These are phyloP conservation scores for Pogonophryne albipinna DNA, from an alignment of 2,797 vertebrate species.

Conservation along the genomic window DNA sequence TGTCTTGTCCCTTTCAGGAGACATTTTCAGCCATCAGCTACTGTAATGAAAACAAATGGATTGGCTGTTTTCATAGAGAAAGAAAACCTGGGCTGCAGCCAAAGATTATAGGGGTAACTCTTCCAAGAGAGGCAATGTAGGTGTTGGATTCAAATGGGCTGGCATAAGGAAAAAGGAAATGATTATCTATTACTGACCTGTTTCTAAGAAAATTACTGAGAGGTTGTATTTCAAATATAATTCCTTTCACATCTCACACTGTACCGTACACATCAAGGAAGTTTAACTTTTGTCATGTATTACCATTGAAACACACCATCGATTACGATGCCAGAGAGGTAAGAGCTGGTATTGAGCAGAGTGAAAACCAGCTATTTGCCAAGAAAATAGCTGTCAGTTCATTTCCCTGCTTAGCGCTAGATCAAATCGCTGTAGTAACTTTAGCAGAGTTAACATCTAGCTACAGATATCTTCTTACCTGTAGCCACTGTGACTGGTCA, in stretches of 20 bases:
- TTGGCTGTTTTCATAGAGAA: conserved; percentile 61
- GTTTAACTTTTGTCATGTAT: conserved; percentile 41
- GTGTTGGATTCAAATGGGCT: conserved; percentile 45
- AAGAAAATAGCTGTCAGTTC: conserved; percentile 21
- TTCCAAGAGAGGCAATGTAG: conserved; percentile 44
- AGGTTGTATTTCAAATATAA: conserved; percentile 32
- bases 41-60: conserved; percentile 78
- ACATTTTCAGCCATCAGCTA: conserved; percentile 72
- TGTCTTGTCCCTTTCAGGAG: conserved; percentile 60
- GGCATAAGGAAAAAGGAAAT: conserved; percentile 35
- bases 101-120: conserved; percentile 59
- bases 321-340: conserved; percentile 49
- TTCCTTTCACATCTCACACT: conserved; percentile 30
- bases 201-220: conserved; percentile 42
- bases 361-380: conserved; percentile 41
- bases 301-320: conserved; percentile 39
- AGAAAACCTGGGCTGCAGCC: conserved; percentile 57
- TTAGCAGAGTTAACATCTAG: conserved; percentile 10
- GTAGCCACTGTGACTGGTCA: conserved; percentile 98
- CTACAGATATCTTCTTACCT: conserved; percentile 84
- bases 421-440: conserved; percentile 31
- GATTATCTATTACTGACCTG: conserved; percentile 34
- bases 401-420: conserved; percentile 27
- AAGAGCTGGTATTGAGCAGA: conserved; percentile 50
- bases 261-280: conserved; percentile 24